Evolutionary conservation across 2,888 invertebrate genomes (phyloP).

Genomic region (Thyatira batis): DNA sequence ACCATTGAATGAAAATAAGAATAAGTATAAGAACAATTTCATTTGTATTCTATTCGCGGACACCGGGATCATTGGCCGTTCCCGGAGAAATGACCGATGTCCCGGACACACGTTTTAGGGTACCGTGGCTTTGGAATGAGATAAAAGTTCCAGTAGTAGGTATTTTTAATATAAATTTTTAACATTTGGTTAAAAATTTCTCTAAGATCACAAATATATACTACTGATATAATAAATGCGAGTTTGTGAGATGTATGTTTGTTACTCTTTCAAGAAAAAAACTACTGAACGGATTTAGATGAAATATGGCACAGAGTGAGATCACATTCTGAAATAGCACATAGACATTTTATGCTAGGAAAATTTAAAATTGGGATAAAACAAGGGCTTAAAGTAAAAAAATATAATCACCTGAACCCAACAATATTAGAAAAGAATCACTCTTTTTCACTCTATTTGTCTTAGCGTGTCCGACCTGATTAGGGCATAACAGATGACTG

Average conservation of each 20-base stretch:
- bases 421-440: neutral
- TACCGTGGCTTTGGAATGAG: neutral
- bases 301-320: too few species aligned
- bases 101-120: slow-evolving; percentile 21
- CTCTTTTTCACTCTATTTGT: neutral
- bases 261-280: too few species aligned
- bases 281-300: too few species aligned
- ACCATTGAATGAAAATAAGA: too few species aligned
- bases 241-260: too few species aligned
- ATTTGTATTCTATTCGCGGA: slow-evolving; percentile 37
- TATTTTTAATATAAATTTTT: neutral
- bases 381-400: too few species aligned
- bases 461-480: slow-evolving; percentile 7
- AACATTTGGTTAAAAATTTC: too few species aligned
- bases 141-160: neutral
- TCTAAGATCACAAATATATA: too few species aligned
- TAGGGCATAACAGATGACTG: slow-evolving; percentile 24
- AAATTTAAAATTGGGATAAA: too few species aligned
- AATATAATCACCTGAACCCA: neutral
- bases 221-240: too few species aligned
- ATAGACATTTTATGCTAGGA: neutral
- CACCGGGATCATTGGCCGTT: slow-evolving; percentile 14
- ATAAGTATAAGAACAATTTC: slow-evolving; percentile 31
- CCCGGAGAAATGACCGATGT: slow-evolving; percentile 38
- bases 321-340: too few species aligned